These are phyloP conservation scores for Miltochrista miniata DNA, from an alignment of 2,888 invertebrate genomes.

Conservation along the genomic window DNA sequence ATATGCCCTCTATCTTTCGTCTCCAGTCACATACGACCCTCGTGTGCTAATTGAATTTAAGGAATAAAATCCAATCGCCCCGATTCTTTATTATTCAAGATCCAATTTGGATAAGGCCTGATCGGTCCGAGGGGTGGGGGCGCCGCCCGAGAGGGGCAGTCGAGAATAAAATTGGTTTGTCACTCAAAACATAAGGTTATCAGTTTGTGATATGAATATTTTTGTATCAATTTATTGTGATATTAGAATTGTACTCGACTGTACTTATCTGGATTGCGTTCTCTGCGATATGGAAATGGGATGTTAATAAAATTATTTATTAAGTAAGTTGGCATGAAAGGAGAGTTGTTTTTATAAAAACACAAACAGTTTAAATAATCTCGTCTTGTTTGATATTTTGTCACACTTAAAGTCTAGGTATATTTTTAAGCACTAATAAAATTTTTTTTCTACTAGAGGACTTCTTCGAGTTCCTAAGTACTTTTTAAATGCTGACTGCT, in stretches of 20 bases:
- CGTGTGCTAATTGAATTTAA: conserved; percentile 84
- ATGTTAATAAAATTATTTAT: neutral
- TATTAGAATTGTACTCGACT: conserved; percentile 9
- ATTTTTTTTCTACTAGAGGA: no score
- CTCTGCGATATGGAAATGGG: neutral
- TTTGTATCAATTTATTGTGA: conserved; percentile 28
- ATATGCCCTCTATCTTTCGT: conserved; percentile 80
- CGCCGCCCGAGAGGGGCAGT: conserved; percentile 68
- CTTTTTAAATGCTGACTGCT: no score
- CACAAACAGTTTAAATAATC: no score
- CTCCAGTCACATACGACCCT: conserved; percentile 82
- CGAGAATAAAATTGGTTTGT: conserved; percentile 84
- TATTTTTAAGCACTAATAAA: no score
- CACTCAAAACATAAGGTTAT: conserved; percentile 83
- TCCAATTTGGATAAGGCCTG: conserved; percentile 85
- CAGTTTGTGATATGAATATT: conserved; percentile 41
- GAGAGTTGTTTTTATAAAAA: no score
- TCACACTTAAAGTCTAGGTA: no score
- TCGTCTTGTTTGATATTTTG: no score
- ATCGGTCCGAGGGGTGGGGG: conserved; percentile 69
- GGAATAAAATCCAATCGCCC: conserved; percentile 85
- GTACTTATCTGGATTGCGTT: conserved; percentile 7
- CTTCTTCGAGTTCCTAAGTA: no score
- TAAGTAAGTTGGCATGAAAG: neutral
- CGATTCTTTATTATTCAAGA: conserved; percentile 85